These are phyloP conservation scores for Pycnomerus fuliginosus DNA, from an alignment of 2,888 invertebrate species.

Conservation along the genomic window DNA sequence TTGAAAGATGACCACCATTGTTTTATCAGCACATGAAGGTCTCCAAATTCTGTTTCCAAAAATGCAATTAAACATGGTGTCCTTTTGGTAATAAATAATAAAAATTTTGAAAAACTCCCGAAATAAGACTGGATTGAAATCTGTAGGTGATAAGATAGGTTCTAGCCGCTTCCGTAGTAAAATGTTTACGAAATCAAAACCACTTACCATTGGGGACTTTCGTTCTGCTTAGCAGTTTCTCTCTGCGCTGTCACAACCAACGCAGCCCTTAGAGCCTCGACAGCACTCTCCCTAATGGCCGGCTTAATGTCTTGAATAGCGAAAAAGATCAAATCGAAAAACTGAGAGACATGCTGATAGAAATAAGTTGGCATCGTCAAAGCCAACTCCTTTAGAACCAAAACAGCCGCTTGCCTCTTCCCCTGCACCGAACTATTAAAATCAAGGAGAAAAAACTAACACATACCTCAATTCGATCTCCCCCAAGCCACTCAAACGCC, in stretches of 20 bases:
- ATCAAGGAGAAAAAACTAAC: constrained; percentile 1
- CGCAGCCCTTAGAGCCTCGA: constrained; percentile 92
- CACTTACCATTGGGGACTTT: constrained; percentile 79
- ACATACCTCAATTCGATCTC: constrained; percentile 77
- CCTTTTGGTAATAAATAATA: too few relatives aligned
- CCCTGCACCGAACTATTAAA: constrained; percentile 53
- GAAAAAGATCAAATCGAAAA: constrained; percentile 91
- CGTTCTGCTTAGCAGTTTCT: constrained; percentile 90
- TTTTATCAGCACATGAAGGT: too few relatives aligned
- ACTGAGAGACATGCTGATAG: constrained; percentile 89
- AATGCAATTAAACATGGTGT: too few relatives aligned
- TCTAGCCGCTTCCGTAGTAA: too few relatives aligned
- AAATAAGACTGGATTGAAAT: too few relatives aligned
- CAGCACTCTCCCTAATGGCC: constrained; percentile 88
- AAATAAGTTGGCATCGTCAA: constrained; percentile 96
- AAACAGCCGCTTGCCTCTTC: constrained; percentile 87
- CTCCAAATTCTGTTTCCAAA: too few relatives aligned
- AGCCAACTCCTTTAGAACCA: constrained; percentile 90
- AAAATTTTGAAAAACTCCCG: too few relatives aligned
- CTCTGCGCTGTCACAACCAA: constrained; percentile 93
- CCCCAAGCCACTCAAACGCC: constrained; percentile 93
- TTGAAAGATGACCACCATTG: too few relatives aligned
- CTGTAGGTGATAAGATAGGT: too few relatives aligned
- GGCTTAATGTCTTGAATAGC: constrained; percentile 90
- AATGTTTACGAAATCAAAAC: too few relatives aligned